Conservation (phyloP, 2,113 vertebrate genomes). For the Gasterosteus aculeatus region DNA sequence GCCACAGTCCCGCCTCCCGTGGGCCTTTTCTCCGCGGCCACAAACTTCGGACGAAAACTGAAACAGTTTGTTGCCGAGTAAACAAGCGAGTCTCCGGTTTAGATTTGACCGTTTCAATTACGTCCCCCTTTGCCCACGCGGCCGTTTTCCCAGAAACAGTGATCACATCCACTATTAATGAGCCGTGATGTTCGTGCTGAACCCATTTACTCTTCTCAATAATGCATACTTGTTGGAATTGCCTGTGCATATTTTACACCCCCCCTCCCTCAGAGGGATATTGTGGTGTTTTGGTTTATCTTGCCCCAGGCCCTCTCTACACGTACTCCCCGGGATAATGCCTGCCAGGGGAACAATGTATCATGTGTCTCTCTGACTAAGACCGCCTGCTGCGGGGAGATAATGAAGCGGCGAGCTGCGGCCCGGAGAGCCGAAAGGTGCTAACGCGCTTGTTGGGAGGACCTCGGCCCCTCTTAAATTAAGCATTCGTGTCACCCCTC, state of each 20-base stretch:
- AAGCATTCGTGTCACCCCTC: conserved; percentile 25
- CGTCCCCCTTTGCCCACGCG: conserved; percentile 47
- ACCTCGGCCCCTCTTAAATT: conserved; percentile 37
- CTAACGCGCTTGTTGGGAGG: conserved; percentile 56
- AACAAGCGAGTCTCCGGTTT: conserved; percentile 71
- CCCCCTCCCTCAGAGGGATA: conserved; percentile 21
- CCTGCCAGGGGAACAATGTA: conserved; percentile 47
- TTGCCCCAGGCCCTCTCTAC: conserved; percentile 30
- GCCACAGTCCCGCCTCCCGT: too few relatives aligned
- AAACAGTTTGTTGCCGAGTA: conserved; percentile 66
- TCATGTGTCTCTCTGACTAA: conserved; percentile 53
- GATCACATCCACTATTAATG: conserved; percentile 82
- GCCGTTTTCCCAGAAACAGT: conserved; percentile 76
- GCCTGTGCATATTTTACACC: conserved; percentile 67
- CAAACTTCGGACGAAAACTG: conserved; percentile 29
- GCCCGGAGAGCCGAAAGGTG: conserved; percentile 41
- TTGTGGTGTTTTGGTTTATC: conserved; percentile 40
- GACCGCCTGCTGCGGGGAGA: conserved; percentile 52
- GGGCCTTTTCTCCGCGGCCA: neutral
- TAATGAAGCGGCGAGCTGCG: conserved; percentile 55
- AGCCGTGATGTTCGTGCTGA: conserved; percentile 74
- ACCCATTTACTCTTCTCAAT: conserved; percentile 81
- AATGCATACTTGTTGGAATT: conserved; percentile 77
- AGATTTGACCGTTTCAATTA: conserved; percentile 73
- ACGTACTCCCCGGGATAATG: conserved; percentile 40